Evolutionary conservation across 92 coral and sea anemone genomes (phyloP).

Genomic region (Heliopora coerulea): DNA sequence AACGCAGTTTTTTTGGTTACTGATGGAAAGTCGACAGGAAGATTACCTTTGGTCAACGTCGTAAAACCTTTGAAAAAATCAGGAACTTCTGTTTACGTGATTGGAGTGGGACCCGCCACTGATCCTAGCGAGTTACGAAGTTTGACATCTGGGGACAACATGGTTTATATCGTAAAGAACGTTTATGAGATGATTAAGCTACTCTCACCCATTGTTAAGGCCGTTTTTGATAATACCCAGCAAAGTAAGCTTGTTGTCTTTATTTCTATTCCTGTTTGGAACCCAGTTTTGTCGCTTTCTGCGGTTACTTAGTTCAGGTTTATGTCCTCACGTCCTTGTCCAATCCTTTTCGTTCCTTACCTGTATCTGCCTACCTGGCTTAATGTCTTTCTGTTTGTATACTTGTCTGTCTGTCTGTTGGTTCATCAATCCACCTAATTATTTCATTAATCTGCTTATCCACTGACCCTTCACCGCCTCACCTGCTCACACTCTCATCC

Average conservation of each 20-base stretch:
- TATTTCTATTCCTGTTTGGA: not conserved
- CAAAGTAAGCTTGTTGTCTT: not conserved
- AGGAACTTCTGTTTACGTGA: conserved; percentile 61
- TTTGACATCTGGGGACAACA: conserved; percentile 18
- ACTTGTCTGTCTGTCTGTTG: no score
- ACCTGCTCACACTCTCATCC: no score
- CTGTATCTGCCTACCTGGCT: not conserved
- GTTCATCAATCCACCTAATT: no score
- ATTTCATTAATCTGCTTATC: no score
- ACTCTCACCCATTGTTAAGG: conserved; percentile 20
- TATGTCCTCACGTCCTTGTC: not conserved
- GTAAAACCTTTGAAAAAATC: conserved; percentile 62
- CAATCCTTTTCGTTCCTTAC: no score
- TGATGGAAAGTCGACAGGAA: conserved; percentile 66
- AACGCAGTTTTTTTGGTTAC: conserved; percentile 68
- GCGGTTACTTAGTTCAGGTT: not conserved
- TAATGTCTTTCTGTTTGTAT: not conserved
- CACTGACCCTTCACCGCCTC: no score
- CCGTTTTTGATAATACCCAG: conserved; percentile 7
- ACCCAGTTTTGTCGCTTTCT: not conserved
- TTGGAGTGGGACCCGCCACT: conserved; percentile 56
- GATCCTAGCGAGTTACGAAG: conserved; percentile 55
- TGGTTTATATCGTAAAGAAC: conserved; percentile 11
- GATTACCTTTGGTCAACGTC: conserved; percentile 50
- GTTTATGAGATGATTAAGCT: conserved; percentile 26